phyloP scores from a whole-genome alignment of 2,888 invertebrate genomes.

The Aplocera efformata region DNA sequence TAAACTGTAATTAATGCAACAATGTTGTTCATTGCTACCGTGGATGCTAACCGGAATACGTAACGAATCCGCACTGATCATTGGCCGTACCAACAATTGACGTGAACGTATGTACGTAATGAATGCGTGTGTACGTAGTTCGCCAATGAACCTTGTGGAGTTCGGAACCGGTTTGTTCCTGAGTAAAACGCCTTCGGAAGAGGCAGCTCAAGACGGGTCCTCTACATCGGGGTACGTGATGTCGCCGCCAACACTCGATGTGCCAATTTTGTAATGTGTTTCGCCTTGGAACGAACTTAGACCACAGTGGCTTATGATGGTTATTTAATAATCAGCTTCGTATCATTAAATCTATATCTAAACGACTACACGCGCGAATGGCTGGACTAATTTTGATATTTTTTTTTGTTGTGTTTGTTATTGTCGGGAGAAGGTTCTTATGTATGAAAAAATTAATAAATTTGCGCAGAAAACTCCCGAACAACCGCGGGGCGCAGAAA shows the following conservation, averaged over 20 bases:
- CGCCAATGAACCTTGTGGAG: slow-evolving; percentile 97
- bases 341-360: too few species aligned
- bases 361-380: too few species aligned
- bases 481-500: too few species aligned
- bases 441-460: too few species aligned
- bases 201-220: slow-evolving; percentile 86
- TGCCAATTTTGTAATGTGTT: slow-evolving; percentile 62
- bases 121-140: slow-evolving; percentile 72
- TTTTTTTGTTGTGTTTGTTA: too few species aligned
- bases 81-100: slow-evolving; percentile 33
- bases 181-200: slow-evolving; percentile 95
- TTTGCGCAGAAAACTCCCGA: too few species aligned
- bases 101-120: slow-evolving; percentile 12
- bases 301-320: slow-evolving; percentile 37
- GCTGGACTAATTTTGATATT: too few species aligned
- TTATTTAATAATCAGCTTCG: slow-evolving; percentile 8
- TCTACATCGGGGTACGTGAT: slow-evolving; percentile 83
- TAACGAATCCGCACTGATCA: slow-evolving; percentile 52
- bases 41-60: slow-evolving; percentile 69
- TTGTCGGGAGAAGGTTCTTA: too few species aligned
- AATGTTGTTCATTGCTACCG: slow-evolving; percentile 73
- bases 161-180: slow-evolving; percentile 96
- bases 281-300: slow-evolving; percentile 40
- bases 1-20: slow-evolving; percentile 51
- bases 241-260: slow-evolving; percentile 56